Evolutionary conservation across 2,797 vertebrate genomes (phyloP).

Genomic region (Sebastiscus tertius): DNA sequence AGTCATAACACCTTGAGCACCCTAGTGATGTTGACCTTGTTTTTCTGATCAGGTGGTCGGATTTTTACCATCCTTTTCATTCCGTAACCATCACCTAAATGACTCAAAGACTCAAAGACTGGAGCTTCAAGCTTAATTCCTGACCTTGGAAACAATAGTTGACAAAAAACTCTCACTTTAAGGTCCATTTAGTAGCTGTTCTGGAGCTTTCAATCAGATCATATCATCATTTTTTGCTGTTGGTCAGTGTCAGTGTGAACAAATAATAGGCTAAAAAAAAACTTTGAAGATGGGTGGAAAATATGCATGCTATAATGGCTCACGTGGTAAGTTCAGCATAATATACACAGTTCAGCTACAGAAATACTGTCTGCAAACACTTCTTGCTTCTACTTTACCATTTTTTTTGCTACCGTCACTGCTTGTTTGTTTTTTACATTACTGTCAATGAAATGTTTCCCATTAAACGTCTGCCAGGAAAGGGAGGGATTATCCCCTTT

Average conservation of each 20-base stretch:
- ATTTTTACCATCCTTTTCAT: not conserved
- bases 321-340: not conserved
- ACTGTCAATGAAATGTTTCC: not conserved
- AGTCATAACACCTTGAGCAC: not conserved
- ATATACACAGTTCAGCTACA: not conserved
- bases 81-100: not conserved
- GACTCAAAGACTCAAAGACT: not conserved
- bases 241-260: not conserved
- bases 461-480: not conserved
- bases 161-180: not conserved
- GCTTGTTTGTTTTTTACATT: not conserved
- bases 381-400: not conserved
- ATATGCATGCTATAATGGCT: not conserved
- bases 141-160: not conserved
- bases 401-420: not conserved
- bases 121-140: not conserved
- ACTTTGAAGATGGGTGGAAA: not conserved
- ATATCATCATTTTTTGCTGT: not conserved
- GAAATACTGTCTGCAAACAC: not conserved
- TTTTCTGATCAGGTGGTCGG: not conserved
- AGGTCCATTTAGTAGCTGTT: not conserved
- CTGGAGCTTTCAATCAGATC: not conserved
- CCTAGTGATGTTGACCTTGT: not conserved
- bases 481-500: not conserved
- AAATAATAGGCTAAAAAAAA: not conserved